phyloP scores from a whole-genome alignment of 2,888 invertebrate species.

The Cancer borealis region DNA sequence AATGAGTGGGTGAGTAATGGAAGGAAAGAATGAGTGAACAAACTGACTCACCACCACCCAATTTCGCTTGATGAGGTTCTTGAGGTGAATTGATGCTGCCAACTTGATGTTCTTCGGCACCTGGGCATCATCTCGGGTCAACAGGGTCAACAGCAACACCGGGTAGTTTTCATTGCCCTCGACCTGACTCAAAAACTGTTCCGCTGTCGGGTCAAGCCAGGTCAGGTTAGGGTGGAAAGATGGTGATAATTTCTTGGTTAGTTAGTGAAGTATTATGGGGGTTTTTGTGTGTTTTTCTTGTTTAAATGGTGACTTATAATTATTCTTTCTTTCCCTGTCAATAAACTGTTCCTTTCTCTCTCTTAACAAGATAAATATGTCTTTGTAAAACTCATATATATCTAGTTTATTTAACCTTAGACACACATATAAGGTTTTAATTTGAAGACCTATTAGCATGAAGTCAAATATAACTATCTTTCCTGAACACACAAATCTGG shows the following conservation, averaged over 20 bases:
- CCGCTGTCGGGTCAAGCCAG: constrained; percentile 84
- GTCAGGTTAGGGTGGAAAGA: background rate
- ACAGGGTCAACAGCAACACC: constrained; percentile 89
- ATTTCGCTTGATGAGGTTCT: constrained; percentile 97
- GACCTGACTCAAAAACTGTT: constrained; percentile 93
- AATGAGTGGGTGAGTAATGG: background rate
- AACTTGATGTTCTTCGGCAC: constrained; percentile 90
- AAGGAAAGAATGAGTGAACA: background rate
- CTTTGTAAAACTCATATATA: too few species aligned
- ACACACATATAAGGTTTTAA: too few species aligned
- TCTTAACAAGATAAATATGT: too few species aligned
- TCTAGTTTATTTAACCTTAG: too few species aligned
- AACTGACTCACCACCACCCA: constrained; percentile 91
- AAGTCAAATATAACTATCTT: too few species aligned
- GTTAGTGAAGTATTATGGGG: too few species aligned
- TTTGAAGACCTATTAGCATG: too few species aligned
- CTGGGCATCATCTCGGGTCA: constrained; percentile 86
- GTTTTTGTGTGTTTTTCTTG: too few species aligned
- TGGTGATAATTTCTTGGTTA: background rate
- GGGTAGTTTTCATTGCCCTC: constrained; percentile 95
- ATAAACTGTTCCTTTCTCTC: too few species aligned
- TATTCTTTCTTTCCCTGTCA: too few species aligned
- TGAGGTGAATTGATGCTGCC: constrained; percentile 95
- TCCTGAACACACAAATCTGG: too few species aligned
- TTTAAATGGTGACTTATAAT: too few species aligned